A percentile compares a stretch with the other conserved stretches of the same genome.
Conservation (phyloP, 2,113 vertebrate species). For the Pseudorasbora parva region DNA sequence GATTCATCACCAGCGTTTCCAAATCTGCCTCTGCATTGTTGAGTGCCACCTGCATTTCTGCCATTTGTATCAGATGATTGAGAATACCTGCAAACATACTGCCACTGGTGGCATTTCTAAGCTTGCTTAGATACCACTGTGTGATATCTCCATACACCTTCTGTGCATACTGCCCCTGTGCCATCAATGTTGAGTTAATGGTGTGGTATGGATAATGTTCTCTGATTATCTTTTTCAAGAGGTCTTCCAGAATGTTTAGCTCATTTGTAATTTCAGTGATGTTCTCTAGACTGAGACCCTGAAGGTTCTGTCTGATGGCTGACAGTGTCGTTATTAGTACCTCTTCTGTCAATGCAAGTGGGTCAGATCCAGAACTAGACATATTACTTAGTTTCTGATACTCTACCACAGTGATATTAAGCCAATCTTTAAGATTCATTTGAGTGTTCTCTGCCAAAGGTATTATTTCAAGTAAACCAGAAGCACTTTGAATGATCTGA, state of each 20-base stretch:
- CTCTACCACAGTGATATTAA: constrained; percentile 59
- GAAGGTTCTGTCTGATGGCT: constrained; percentile 66
- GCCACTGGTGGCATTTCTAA: constrained; percentile 67
- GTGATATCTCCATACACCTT: constrained; percentile 61
- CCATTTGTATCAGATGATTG: constrained; percentile 59
- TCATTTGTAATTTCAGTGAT: constrained; percentile 66
- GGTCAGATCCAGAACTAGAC: constrained; percentile 40
- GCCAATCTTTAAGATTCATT: constrained; percentile 50
- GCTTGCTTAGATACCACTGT: constrained; percentile 71
- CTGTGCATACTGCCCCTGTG: constrained; percentile 52
- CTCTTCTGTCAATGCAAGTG: constrained; percentile 43
- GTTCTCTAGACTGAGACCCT: constrained; percentile 56
- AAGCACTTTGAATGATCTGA: constrained; percentile 59
- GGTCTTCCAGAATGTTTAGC: constrained; percentile 66
- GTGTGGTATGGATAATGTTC: constrained; percentile 53
- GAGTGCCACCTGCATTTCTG: constrained; percentile 66
- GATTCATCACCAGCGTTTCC: constrained; percentile 53
- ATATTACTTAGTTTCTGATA: constrained; percentile 49
- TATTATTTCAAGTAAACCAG: constrained; percentile 59
- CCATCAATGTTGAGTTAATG: constrained; percentile 57
- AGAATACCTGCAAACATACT: constrained; percentile 62
- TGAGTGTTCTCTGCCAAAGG: constrained; percentile 53
- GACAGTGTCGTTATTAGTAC: constrained; percentile 58
- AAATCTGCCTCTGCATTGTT: constrained; percentile 64
- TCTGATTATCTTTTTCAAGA: constrained; percentile 61